Evolutionary conservation across 1,140 invertebrate genomes (phyloP), one percentile per base, ranked within the genome.

Genomic region (Saccostrea echinata): DNA sequence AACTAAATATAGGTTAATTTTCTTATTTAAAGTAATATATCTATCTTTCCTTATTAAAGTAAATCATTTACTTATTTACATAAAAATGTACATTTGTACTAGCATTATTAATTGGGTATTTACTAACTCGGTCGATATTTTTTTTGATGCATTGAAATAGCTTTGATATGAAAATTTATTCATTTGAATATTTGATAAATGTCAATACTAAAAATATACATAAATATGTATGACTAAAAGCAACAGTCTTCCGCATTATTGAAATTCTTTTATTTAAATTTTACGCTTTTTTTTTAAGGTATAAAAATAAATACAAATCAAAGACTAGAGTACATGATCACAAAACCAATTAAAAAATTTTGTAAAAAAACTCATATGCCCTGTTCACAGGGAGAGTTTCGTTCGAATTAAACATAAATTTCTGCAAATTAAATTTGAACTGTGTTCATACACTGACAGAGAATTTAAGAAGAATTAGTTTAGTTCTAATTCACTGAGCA

Each of bases 1-100:
- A 61, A 61, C n/a, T 61, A 61, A 61, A 61, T 61, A 61, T 61
- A 61, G 16, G 55, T 61, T 61, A 61, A 61, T 61, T 61, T 61
- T 61, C 16, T 61, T 21, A 61, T n/a, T 61, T 43, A 43, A 43
- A 43, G 9, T 43, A 43, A 3, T n/a, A 61, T 21, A n/a, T 61
- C 0, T 61, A 43, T 43, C 43, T 43, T 43, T 8, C 43, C 55
- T 61, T 6, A n/a, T n/a, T 61, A n/a, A 61, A 21, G 18, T 18
- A 21, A 61, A 61, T 61, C 16, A 61, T 21, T 61, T 18, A 61
- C 55, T 21, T 21, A 61, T 21, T 21, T 21, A n/a, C 55, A 18
- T 61, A 61, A 6, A n/a, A 61, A 61, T 61, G 43, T 43, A n/a
- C n/a, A n/a, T n/a, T n/a, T n/a, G n/a, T n/a, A 4, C 43, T 43